Conservation (phyloP, 2,113 vertebrate genomes). For the Pongo pygmaeus region DNA sequence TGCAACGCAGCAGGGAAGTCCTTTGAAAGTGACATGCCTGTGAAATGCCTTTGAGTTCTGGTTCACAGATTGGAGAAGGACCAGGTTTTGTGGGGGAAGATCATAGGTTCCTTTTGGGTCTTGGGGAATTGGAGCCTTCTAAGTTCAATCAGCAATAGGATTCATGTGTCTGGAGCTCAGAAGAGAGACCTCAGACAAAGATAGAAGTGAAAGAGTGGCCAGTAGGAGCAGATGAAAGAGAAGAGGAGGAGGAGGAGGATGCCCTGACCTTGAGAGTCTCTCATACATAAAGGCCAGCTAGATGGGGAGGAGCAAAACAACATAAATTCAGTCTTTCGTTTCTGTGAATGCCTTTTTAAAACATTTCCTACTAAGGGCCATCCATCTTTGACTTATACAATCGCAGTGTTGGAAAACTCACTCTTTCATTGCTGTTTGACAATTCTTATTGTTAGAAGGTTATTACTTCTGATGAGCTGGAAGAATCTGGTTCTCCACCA, state of each 20-base stretch:
- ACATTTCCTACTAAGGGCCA: background rate
- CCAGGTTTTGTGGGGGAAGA: background rate
- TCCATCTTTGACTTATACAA: background rate
- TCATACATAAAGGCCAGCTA: background rate
- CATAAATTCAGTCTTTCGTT: background rate
- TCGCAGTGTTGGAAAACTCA: background rate
- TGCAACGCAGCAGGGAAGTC: conserved; percentile 45
- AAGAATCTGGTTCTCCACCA: background rate
- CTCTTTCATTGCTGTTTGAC: background rate
- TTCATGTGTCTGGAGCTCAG: background rate
- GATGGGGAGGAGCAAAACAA: background rate
- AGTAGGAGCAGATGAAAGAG: background rate
- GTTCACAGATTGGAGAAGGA: background rate
- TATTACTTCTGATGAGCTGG: background rate
- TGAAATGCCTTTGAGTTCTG: conserved; percentile 51
- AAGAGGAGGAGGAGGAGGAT: background rate
- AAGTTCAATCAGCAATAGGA: background rate
- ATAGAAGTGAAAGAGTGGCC: background rate
- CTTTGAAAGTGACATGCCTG: conserved; percentile 50
- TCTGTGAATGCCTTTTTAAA: background rate
- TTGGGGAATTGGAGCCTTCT: background rate
- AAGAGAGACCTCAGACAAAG: background rate
- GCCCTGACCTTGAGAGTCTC: background rate
- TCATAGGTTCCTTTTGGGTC: conserved; percentile 13
- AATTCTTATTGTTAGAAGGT: background rate